Base-by-base conservation (phyloP, 2,113 vertebrate species). In the Thomomys bottae region DNA sequence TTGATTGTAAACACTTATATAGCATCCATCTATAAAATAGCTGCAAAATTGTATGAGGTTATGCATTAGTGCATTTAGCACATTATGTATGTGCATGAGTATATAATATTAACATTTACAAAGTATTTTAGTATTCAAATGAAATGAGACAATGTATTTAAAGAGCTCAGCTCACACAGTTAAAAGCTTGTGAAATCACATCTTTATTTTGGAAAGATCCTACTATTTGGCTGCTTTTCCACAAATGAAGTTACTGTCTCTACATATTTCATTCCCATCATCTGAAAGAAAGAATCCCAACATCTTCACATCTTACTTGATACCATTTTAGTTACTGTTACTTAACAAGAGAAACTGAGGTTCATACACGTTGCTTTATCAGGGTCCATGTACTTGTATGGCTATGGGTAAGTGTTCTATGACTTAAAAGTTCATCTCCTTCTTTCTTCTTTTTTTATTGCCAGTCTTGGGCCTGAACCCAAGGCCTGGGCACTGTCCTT, bases 261-360 rank as follows among this genome's bases (percentile, higher is more conserved):
- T 24, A 23, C 8, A 3, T 57, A 6, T 11, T 28, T 30, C 73
- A n/a, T 67, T 32, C 36, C 17, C 54, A 54, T 49, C 15, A 23
- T 6, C 0, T 21, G 21, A 61, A 61, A 68, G 82, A 67, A 82
- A 54, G 36, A 40, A 23, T 6, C 4, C 0, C 4, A 49, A 42
- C 23, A 49, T 63, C 17, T 21, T 1, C 8, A 3, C 0, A 2
- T 17, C 7, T 7, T 30, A 3, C 20, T 21, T 49, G 63, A 0
- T 78, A 5, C 30, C n/a, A 34, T 20, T 94, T 90, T 72, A 84
- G 86, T 72, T 71, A 76, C 20, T 57, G 86, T 72, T 71, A 76
- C 20, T 57, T 2, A 75, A 0, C 4, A 38, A 49, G 36, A 30
- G 75, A 90, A 85, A 82, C 45, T 57, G 36, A 91, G 75, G 20